A percentile compares a stretch with the other conserved stretches of the same genome.
These are phyloP conservation scores for Phasia obesa DNA, from an alignment of 2,888 invertebrate species.

Conservation along the genomic window DNA sequence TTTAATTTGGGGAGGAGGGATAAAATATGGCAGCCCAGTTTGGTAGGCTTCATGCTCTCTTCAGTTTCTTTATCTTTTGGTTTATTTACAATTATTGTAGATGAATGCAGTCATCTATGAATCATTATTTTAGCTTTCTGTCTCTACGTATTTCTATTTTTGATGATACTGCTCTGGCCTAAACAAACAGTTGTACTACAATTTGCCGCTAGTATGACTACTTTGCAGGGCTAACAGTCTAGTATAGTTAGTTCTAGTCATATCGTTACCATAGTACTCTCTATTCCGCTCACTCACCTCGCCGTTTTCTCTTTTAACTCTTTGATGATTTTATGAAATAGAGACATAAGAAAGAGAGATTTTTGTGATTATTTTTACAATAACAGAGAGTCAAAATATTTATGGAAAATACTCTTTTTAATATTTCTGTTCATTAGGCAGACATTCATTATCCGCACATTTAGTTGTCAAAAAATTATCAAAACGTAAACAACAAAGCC, in stretches of 20 bases:
- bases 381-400: slow-evolving; percentile 28
- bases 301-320: neutral
- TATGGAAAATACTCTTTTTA: slow-evolving; percentile 2
- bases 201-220: neutral
- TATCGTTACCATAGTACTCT: slow-evolving; percentile 4
- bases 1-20: too few species aligned
- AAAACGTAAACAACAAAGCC: slow-evolving; percentile 71
- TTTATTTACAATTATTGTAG: slow-evolving; percentile 1
- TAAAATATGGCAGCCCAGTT: too few species aligned
- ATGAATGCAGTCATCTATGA: slow-evolving; percentile 42
- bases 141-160: slow-evolving; percentile 24
- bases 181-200: slow-evolving; percentile 29
- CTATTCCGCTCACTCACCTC: neutral
- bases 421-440: slow-evolving; percentile 36
- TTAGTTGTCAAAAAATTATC: slow-evolving; percentile 75
- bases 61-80: neutral
- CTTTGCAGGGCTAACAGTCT: slow-evolving; percentile 38
- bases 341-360: neutral
- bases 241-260: slow-evolving; percentile 36
- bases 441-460: slow-evolving; percentile 34
- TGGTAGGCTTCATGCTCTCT: too few species aligned
- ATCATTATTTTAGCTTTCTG: slow-evolving; percentile 35
- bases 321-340: neutral
- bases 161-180: slow-evolving; percentile 19
- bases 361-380: slow-evolving; percentile 12